phyloP scores from a whole-genome alignment of 2,113 vertebrate species.

The Pedionomus torquatus region DNA sequence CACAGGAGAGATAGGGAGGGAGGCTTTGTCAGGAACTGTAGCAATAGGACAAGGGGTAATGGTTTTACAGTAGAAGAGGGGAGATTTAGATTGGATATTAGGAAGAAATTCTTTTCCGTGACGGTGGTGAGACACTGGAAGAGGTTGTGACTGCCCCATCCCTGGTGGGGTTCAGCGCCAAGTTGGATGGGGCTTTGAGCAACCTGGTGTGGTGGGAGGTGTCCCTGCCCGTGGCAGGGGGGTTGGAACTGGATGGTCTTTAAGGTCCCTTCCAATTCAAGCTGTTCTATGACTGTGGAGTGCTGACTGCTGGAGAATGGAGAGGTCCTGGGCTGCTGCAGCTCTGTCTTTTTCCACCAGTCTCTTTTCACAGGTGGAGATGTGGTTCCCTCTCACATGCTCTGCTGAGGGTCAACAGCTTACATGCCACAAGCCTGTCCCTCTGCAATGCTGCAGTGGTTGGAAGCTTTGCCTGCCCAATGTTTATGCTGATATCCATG shows the following conservation, averaged over 20 bases:
- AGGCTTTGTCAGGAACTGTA: not conserved
- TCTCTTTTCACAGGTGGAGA: not conserved
- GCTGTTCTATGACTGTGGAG: not conserved
- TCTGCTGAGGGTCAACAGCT: no score
- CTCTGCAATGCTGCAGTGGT: fast-evolving
- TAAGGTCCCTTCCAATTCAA: not conserved
- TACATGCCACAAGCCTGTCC: fast-evolving
- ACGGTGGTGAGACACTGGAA: not conserved
- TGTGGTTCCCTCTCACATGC: fast-evolving
- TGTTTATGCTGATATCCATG: fast-evolving
- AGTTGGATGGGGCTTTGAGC: not conserved
- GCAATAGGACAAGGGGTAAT: not conserved
- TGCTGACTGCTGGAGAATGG: not conserved
- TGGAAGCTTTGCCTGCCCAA: not conserved
- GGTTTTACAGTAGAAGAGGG: not conserved
- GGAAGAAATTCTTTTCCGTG: not conserved
- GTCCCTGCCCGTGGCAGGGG: not conserved
- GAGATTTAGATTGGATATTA: not conserved
- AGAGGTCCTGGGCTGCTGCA: not conserved
- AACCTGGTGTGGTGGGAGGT: not conserved
- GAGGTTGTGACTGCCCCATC: not conserved
- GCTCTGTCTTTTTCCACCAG: not conserved
- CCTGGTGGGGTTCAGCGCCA: not conserved
- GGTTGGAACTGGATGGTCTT: not conserved
- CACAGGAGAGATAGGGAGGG: not conserved